Conservation (phyloP, 2,797 vertebrate genomes). For the Sebastes vulpes region DNA sequence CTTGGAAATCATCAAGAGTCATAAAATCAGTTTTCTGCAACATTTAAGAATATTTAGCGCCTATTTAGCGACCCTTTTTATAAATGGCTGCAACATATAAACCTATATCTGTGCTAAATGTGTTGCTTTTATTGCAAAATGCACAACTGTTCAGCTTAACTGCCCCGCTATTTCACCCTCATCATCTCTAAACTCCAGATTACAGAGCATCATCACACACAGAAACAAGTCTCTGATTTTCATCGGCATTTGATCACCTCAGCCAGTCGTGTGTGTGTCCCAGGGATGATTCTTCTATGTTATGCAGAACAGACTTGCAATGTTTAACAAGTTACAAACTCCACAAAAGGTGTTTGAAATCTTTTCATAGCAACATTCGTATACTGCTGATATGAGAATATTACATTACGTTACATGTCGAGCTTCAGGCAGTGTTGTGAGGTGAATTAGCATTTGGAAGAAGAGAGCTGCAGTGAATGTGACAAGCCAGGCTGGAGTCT, state of each 20-base stretch:
- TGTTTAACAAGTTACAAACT: slow-evolving; percentile 2
- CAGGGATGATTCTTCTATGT: background rate
- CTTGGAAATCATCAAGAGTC: too few species aligned
- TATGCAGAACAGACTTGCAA: slow-evolving; percentile 1
- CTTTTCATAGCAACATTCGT: slow-evolving; percentile 6
- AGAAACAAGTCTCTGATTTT: background rate
- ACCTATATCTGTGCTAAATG: too few species aligned
- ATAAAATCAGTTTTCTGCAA: too few species aligned
- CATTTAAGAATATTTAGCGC: too few species aligned
- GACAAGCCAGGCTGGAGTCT: background rate
- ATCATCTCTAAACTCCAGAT: background rate
- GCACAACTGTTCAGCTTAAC: background rate
- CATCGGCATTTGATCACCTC: slow-evolving; percentile 31
- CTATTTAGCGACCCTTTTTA: too few species aligned
- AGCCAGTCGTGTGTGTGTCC: background rate
- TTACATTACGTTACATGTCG: background rate
- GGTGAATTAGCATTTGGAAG: background rate
- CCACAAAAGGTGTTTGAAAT: background rate
- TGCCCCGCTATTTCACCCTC: background rate
- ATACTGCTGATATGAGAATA: slow-evolving; percentile 25
- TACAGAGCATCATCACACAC: background rate
- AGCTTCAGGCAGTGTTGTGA: slow-evolving; percentile 4
- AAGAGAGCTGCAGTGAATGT: background rate
- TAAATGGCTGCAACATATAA: too few species aligned
- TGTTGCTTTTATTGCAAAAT: too few species aligned